Evolutionary conservation across 2,113 vertebrate species (phyloP).

Genomic region (Strigops habroptila): DNA sequence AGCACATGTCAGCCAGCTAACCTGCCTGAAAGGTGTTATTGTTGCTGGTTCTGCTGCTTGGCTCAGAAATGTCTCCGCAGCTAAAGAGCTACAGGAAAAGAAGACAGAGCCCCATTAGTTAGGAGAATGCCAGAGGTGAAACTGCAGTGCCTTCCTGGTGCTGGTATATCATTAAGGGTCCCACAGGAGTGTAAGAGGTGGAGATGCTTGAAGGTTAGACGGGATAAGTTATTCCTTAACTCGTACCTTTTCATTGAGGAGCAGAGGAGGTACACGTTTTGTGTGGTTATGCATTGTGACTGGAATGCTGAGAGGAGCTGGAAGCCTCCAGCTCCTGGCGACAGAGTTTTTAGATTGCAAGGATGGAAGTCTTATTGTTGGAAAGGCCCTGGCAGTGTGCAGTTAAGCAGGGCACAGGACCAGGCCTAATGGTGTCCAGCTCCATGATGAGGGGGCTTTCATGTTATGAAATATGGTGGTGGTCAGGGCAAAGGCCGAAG

Average conservation of each 20-base stretch:
- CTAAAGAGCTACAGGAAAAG: conserved; percentile 33
- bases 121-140: conserved; percentile 40
- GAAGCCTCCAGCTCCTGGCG: neutral
- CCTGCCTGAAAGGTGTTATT: conserved; percentile 47
- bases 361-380: neutral
- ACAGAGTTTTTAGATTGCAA: neutral
- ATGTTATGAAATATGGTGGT: neutral
- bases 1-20: conserved; percentile 7
- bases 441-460: neutral
- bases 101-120: conserved; percentile 28
- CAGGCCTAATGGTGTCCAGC: neutral
- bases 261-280: neutral
- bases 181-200: conserved; percentile 19
- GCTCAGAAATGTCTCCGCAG: conserved; percentile 33
- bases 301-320: conserved; percentile 16
- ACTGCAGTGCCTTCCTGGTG: neutral
- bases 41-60: conserved; percentile 35
- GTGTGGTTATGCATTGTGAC: neutral
- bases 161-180: conserved; percentile 39
- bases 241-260: neutral
- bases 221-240: conserved; percentile 17
- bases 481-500: neutral
- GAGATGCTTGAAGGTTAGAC: conserved; percentile 16
- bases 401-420: neutral
- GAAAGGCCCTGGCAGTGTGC: neutral